Evolutionary conservation across 2,888 invertebrate genomes (phyloP).

Genomic region (Pyralis farinalis): DNA sequence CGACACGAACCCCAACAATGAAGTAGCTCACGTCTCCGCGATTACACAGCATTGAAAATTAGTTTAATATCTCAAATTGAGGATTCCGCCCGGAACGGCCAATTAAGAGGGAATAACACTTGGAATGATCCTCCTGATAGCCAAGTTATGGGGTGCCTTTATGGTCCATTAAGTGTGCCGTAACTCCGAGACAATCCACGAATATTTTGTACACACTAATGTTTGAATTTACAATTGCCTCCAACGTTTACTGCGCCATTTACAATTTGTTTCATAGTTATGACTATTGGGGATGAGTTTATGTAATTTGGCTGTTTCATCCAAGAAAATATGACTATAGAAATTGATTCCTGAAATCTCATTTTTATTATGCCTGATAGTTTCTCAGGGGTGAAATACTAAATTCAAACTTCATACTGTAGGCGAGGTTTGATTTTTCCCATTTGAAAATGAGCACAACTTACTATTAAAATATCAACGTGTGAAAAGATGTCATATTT

Average conservation of each 20-base stretch:
- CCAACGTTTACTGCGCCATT: constrained; percentile 11
- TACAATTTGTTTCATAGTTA: constrained; percentile 21
- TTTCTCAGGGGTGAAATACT: too few relatives aligned
- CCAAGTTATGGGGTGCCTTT: constrained; percentile 77
- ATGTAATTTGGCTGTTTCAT: too few relatives aligned
- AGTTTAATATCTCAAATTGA: constrained; percentile 80
- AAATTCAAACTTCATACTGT: too few relatives aligned
- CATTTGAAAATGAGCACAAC: too few relatives aligned
- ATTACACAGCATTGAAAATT: constrained; percentile 78
- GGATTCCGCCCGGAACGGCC: constrained; percentile 76
- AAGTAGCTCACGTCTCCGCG: constrained; percentile 56
- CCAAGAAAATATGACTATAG: too few relatives aligned
- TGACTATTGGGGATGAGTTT: constrained; percentile 15
- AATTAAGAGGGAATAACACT: constrained; percentile 78
- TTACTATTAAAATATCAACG: too few relatives aligned
- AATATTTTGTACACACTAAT: constrained; percentile 42
- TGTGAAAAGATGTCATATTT: too few relatives aligned
- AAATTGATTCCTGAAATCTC: too few relatives aligned
- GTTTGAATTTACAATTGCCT: constrained; percentile 32
- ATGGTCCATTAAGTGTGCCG: constrained; percentile 64
- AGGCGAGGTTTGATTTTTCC: too few relatives aligned
- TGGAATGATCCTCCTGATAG: constrained; percentile 69
- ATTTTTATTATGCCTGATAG: too few relatives aligned
- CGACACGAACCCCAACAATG: constrained; percentile 40
- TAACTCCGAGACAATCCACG: constrained; percentile 44